Evolutionary conservation across 2,888 invertebrate species (phyloP).

Genomic region (Zhengitettix transpicula): DNA sequence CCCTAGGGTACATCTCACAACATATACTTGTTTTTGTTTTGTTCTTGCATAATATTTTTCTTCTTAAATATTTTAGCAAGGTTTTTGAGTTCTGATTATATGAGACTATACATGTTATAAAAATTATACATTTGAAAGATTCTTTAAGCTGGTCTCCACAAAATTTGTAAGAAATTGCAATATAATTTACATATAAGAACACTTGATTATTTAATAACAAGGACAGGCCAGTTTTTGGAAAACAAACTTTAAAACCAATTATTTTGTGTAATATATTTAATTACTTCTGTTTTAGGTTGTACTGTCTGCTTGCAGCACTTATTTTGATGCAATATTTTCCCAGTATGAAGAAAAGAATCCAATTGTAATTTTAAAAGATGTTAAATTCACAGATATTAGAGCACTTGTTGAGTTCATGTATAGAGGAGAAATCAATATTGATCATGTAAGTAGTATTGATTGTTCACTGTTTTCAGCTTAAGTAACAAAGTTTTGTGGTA

Average conservation of each 20-base stretch:
- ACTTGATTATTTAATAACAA: too few species aligned
- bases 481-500: not conserved
- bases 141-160: too few species aligned
- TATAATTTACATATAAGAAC: too few species aligned
- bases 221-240: too few species aligned
- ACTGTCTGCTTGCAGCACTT: conserved; percentile 80
- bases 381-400: conserved; percentile 75
- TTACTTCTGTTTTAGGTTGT: conserved; percentile 44
- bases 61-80: too few species aligned
- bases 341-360: conserved; percentile 66
- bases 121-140: too few species aligned
- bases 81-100: too few species aligned
- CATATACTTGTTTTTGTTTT: too few species aligned
- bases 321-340: conserved; percentile 73
- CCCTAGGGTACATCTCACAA: too few species aligned
- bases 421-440: conserved; percentile 87
- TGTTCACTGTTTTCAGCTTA: conserved; percentile 6
- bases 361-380: conserved; percentile 75
- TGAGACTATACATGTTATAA: too few species aligned
- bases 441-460: conserved; percentile 62
- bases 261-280: not conserved
- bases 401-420: conserved; percentile 90
- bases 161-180: too few species aligned
- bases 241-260: not conserved
- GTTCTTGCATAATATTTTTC: too few species aligned